Percentiles rank a stretch among this genome's conserved stretches.
Evolutionary conservation across 2,113 vertebrate species (phyloP).

Genomic region (Ciconia maguari): DNA sequence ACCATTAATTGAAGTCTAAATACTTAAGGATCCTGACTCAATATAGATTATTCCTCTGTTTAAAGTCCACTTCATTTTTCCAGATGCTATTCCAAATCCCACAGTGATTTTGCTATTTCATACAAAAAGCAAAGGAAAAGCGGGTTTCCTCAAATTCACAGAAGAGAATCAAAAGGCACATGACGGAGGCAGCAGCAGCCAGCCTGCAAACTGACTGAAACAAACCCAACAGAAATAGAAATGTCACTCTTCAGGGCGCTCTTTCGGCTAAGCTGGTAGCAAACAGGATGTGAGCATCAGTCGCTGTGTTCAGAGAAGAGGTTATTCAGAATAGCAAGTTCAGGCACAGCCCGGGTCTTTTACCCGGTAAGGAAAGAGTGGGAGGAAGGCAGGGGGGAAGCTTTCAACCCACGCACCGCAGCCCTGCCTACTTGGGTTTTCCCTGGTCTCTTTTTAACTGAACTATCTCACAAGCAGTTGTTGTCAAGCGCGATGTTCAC

Average conservation of each 20-base stretch:
- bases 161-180: not conserved
- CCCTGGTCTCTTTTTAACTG: not conserved
- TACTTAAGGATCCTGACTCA: not conserved
- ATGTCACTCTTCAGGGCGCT: not conserved
- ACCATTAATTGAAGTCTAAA: not conserved
- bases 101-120: not conserved
- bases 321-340: slow-evolving; percentile 30
- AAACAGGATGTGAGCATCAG: slow-evolving; percentile 54
- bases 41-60: not conserved
- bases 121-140: not conserved
- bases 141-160: not conserved
- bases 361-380: not conserved
- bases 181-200: not conserved
- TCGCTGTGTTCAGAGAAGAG: not conserved
- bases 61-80: not conserved
- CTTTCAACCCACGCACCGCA: not conserved
- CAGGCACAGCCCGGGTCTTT: not conserved
- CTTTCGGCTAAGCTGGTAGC: not conserved
- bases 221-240: not conserved
- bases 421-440: slow-evolving; percentile 32
- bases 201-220: not conserved
- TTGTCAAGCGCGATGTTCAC: not conserved
- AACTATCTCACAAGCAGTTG: not conserved
- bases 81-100: not conserved
- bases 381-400: not conserved